phyloP scores from a whole-genome alignment of 2,113 vertebrate genomes.

The Centropristis striata region DNA sequence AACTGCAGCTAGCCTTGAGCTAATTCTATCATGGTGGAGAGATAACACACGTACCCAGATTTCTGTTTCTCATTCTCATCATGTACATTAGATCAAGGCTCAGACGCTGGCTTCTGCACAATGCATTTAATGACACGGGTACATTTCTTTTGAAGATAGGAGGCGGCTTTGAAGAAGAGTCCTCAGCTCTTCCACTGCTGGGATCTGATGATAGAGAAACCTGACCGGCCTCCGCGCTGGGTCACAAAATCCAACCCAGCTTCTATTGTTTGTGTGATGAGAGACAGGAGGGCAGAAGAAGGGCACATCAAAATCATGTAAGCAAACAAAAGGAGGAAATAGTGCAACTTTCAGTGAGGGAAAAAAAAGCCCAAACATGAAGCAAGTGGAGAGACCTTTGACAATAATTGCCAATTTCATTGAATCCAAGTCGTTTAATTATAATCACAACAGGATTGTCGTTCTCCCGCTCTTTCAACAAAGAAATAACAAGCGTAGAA shows the following conservation, averaged over 20 bases:
- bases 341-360: not conserved
- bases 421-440: slow-evolving; percentile 64
- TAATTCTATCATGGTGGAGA: slow-evolving; percentile 65
- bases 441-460: slow-evolving; percentile 48
- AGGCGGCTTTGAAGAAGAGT: slow-evolving; percentile 70
- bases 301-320: slow-evolving; percentile 7
- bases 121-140: slow-evolving; percentile 51
- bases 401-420: slow-evolving; percentile 49
- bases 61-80: slow-evolving; percentile 66
- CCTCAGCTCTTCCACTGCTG: slow-evolving; percentile 50
- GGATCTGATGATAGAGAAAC: slow-evolving; percentile 56
- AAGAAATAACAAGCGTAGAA: slow-evolving; percentile 62
- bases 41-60: slow-evolving; percentile 64
- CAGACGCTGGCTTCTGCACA: slow-evolving; percentile 46
- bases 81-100: slow-evolving; percentile 67
- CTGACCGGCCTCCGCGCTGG: slow-evolving; percentile 44
- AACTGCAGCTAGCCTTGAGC: slow-evolving; percentile 71
- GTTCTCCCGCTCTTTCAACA: slow-evolving; percentile 48
- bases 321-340: not conserved
- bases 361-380: not conserved
- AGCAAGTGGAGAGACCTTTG: slow-evolving; percentile 40
- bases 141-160: slow-evolving; percentile 61
- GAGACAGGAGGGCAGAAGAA: not conserved
- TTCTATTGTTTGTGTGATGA: slow-evolving; percentile 18
- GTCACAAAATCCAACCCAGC: slow-evolving; percentile 47